Base-by-base conservation (phyloP, 2,797 vertebrate species). In the Leuciscus waleckii region DNA sequence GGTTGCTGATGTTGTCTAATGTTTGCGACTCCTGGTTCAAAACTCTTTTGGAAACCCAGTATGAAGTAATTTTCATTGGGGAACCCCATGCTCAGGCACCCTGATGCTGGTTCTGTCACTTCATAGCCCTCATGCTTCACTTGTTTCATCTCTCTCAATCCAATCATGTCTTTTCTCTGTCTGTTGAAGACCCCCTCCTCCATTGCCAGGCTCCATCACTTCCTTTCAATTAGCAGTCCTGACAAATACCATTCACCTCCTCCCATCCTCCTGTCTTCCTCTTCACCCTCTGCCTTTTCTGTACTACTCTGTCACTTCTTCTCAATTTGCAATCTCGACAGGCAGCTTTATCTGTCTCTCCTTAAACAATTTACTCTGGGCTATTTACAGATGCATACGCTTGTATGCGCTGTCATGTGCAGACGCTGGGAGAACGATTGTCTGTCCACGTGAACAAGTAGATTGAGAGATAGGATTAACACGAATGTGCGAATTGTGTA, bases 211-310 rank as follows among this genome's bases (percentile, higher is more conserved):
- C 92, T 92, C 90, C 91, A 92, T 94, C 89, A 92, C 89, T 92
- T 95, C 93, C 94, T 95, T 94, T 95, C 93, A 95, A 95, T 95
- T 94, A 94, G 92, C 92, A 94, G 92, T 94, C 91, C 92, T 92
- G 92, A 92, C 88, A 92, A 93, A 92, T 94, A 92, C 89, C 91
- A 90, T 90, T 90, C 54, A 61, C 94, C 93, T 92, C 91, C 93
- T 91, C 87, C 61, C 17, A 90, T 92, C 90, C 90, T 83, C 67
- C 71, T 69, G 35, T 58, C 87, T 87, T 88, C 85, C 39, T 86
- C 89, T 90, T 85, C 81, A 86, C 86, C 90, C 87, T 89, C 85
- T 91, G 90, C 85, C 68, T 88, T 91, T 90, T 93, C 92, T 92
- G 90, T 89, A 93, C 93, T 91, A 88, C 91, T 94, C 93, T 94